phyloP scores from a whole-genome alignment of 2,113 vertebrate species.

The Lampris incognitus region DNA sequence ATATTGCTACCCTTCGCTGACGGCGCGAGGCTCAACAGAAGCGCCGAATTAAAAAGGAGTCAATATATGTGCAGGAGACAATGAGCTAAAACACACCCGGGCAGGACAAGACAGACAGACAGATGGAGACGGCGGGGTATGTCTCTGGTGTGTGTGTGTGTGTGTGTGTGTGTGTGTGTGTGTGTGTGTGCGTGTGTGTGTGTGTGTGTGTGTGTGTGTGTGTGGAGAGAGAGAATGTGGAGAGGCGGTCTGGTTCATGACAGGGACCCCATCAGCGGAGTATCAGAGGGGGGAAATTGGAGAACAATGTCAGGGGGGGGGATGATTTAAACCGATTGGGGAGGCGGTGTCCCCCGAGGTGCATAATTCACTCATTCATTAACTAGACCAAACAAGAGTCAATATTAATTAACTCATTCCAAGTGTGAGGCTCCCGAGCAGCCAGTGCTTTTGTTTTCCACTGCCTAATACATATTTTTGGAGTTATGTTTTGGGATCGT shows the following conservation, averaged over 20 bases:
- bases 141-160: constrained; percentile 17
- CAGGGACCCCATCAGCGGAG: constrained; percentile 78
- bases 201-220: constrained; percentile 24
- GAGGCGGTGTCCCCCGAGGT: constrained; percentile 78
- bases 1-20: constrained; percentile 81
- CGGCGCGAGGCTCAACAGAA: constrained; percentile 82
- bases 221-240: constrained; percentile 1
- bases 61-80: constrained; percentile 86
- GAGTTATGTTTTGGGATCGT: constrained; percentile 35
- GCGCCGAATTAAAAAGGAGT: constrained; percentile 82
- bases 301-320: constrained; percentile 76
- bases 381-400: constrained; percentile 82
- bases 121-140: constrained; percentile 85
- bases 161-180: constrained; percentile 26
- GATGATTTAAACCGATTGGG: constrained; percentile 78
- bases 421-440: constrained; percentile 46
- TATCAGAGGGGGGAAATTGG: constrained; percentile 81
- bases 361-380: constrained; percentile 85
- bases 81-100: constrained; percentile 85
- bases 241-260: constrained; percentile 59
- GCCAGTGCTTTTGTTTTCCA: constrained; percentile 64
- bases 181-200: constrained; percentile 15
- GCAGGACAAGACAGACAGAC: constrained; percentile 84
- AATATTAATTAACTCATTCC: constrained; percentile 84
- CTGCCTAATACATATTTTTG: constrained; percentile 48